Conservation (phyloP, 2,888 invertebrate genomes). For the Melanargia galathea region DNA sequence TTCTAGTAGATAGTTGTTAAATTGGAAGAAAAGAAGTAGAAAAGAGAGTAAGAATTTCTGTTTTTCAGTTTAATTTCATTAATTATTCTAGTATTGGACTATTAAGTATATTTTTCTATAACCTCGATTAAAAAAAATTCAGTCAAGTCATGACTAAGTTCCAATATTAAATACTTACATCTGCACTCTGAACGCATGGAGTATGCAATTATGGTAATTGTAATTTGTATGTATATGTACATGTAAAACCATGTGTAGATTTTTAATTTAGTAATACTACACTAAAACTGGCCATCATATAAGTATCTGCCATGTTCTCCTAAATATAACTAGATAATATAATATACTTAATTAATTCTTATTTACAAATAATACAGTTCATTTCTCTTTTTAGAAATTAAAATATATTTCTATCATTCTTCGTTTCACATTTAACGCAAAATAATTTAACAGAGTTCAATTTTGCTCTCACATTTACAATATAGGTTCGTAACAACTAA, state of each 20-base stretch:
- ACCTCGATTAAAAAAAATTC: constrained; percentile 14
- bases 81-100: constrained; percentile 17
- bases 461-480: constrained; percentile 82
- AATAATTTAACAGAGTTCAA: constrained; percentile 83
- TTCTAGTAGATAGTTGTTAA: not conserved
- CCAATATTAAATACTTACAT: constrained; percentile 31
- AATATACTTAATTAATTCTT: constrained; percentile 84
- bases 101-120: constrained; percentile 19
- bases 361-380: constrained; percentile 85
- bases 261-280: constrained; percentile 85
- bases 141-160: constrained; percentile 5
- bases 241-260: constrained; percentile 82
- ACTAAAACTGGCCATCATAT: constrained; percentile 87
- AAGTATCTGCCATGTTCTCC: constrained; percentile 85
- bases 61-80: not conserved
- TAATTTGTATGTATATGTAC: constrained; percentile 72
- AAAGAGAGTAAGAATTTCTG: not conserved
- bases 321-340: constrained; percentile 82
- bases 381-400: constrained; percentile 80
- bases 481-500: constrained; percentile 73
- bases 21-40: not conserved
- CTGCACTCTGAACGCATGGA: constrained; percentile 63
- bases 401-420: constrained; percentile 82
- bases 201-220: constrained; percentile 63
- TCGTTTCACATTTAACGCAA: constrained; percentile 83